Percentiles rank a stretch among this genome's conserved stretches.
Conservation (phyloP, 2,797 vertebrate species). For the Micrastur ruficollis region DNA sequence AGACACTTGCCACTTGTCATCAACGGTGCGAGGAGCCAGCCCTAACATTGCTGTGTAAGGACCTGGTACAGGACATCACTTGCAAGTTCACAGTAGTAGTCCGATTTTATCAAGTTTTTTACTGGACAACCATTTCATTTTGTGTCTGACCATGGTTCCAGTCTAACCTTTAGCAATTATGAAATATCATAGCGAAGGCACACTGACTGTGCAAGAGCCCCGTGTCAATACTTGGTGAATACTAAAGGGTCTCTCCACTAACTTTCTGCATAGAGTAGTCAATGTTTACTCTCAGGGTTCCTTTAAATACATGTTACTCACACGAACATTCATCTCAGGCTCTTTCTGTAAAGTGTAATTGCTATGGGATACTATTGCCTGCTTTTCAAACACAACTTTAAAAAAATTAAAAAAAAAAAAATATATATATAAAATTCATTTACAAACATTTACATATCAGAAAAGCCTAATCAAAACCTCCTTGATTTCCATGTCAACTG, state of each 20-base stretch:
- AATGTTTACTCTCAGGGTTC: constrained; percentile 37
- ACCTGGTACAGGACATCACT: background rate
- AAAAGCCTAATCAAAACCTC: constrained; percentile 75
- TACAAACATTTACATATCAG: constrained; percentile 75
- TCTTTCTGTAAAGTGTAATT: constrained; percentile 53
- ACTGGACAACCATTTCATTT: background rate
- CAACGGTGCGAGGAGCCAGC: background rate
- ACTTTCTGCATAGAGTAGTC: constrained; percentile 55
- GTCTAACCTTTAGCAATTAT: constrained; percentile 55
- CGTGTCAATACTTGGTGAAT: background rate
- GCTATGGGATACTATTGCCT: constrained; percentile 55
- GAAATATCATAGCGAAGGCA: constrained; percentile 29
- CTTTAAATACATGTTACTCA: constrained; percentile 60
- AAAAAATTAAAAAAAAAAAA: too few relatives aligned
- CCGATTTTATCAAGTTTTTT: background rate
- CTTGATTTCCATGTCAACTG: constrained; percentile 70
- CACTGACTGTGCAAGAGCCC: constrained; percentile 28
- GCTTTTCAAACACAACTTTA: constrained; percentile 45
- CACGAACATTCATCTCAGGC: constrained; percentile 29
- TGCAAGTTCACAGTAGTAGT: background rate
- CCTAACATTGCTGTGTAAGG: background rate
- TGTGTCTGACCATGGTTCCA: constrained; percentile 21
- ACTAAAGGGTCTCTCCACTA: constrained; percentile 34
- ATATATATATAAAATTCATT: constrained; percentile 1
- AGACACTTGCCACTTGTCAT: background rate